Evolutionary conservation across 2,888 invertebrate species (phyloP), one percentile per base, ranked within the genome.

Genomic region (Oxycera nigricornis): DNA sequence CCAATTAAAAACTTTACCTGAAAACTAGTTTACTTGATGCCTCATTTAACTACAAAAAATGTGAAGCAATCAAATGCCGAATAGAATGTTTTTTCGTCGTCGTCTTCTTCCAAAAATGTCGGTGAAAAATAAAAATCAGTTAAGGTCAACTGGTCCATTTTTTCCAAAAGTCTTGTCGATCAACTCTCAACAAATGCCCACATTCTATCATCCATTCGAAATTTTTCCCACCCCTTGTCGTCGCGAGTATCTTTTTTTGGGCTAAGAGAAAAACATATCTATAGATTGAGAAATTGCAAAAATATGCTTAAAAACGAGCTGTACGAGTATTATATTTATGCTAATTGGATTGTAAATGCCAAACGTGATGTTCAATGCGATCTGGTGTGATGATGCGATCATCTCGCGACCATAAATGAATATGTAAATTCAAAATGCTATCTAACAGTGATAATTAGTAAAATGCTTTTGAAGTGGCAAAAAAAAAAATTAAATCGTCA

Each of bases 291-390:
- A 68, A 46, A 46, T 50, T 26, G 46, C 67, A 20, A 68, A 46
- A 46, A 68, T 26, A 24, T 65, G 65, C 41, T n/a, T 50, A 68
- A 68, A 11, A 28, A 59, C 31, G 14, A 61, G 61, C n/a, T 46
- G 20, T 20, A 46, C 46, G 3, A 46, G 46, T 46, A 46, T 46
- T 68, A 50, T 22, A 35, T 4, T 24, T 67, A 70, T 70, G 70
- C 55, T 70, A 70, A 70, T 70, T 24, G 55, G 46, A 52, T 65
- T 52, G 20, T 52, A 55, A 70, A 70, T 70, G 70, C 31, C 70
- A 70, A 52, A 46, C 26, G 46, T 70, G 52, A 31, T 55, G 6
- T 68, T 70, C 70, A 52, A 31, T 39, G 41, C 24, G 22, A 41
- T 41, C 65, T 20, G 20, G 65, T 65, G 14, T 65, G 61, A 50